Evolutionary conservation across 2,888 invertebrate genomes (phyloP), one percentile per base, ranked within the genome.

Genomic region (Orchesellides sinensis): DNA sequence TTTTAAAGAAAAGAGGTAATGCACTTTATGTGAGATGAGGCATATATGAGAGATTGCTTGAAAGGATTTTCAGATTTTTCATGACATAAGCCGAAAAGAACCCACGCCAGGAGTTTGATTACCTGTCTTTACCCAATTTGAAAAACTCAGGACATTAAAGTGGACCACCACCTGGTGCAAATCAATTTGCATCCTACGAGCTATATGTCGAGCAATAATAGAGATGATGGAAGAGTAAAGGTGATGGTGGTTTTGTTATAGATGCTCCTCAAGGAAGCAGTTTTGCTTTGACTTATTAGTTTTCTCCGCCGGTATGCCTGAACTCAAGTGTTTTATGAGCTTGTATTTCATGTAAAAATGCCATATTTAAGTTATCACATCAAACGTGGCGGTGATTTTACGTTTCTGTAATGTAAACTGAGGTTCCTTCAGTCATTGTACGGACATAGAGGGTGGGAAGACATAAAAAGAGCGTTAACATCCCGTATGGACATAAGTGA

Each of bases 141-240:
- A 49, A 66, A 27, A 75, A 49, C 29, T 61, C 40, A 40, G 75
- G 35, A 63, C 63, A 66, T 54, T 54, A 54, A 74, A 56, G 49
- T 59, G 69, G 49, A 82, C 73, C 61, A 82, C 66, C 75, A 61
- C 35, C 56, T 75, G 75, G 82, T 75, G 73, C 61, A 81, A 82
- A 75, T 82, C 82, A 82, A 82, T 82, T 82, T 82, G 68, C 82
- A 69, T 82, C 69, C 82, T 68, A 52, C 66, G 59, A 74, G 47
- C 59, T 40, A 52, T n/a, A 56, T 63, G 61, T 63, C 65, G 59
- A 81, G 74, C 72, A 80, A 25, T 65, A 80, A 61, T 52, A 45
- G 63, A n/a, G 8, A 29, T 29, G 61, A 25, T 32, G 4, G 2
- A 35, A 19, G 35, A 21, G 40, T 10, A 14, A 5, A 23, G n/a